These are phyloP conservation scores for Ianthella basta DNA, from an alignment of 37 sponge, comb jelly and placozoan species.

Conservation along the genomic window DNA sequence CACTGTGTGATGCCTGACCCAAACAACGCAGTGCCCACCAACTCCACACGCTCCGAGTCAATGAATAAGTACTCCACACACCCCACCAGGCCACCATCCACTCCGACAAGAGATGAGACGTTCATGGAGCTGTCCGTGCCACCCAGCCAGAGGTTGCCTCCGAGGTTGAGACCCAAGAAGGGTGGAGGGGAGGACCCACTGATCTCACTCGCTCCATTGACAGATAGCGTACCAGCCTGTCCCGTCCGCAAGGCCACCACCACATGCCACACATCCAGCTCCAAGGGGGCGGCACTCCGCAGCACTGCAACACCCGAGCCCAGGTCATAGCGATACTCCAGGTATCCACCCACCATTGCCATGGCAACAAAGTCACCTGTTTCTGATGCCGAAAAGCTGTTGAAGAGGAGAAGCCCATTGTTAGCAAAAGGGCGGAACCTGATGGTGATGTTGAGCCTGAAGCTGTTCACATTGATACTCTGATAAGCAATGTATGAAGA, in stretches of 20 bases:
- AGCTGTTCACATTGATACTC: slow-evolving; percentile 6
- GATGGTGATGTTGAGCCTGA: slow-evolving; percentile 39
- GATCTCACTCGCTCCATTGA: slow-evolving; percentile 15
- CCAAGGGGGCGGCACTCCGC: neutral
- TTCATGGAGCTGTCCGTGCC: slow-evolving; percentile 33
- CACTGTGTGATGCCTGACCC: slow-evolving; percentile 51
- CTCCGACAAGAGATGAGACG: slow-evolving; percentile 34
- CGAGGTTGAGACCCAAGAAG: slow-evolving; percentile 23
- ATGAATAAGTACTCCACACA: slow-evolving; percentile 37
- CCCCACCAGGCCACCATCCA: slow-evolving; percentile 32
- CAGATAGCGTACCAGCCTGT: slow-evolving; percentile 28
- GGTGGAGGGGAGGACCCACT: neutral
- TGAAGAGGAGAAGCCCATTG: slow-evolving; percentile 58
- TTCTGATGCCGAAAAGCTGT: slow-evolving; percentile 27
- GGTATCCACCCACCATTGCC: slow-evolving; percentile 36
- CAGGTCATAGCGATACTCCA: slow-evolving; percentile 39
- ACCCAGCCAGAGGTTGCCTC: slow-evolving; percentile 51
- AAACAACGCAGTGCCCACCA: slow-evolving; percentile 40
- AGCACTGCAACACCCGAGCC: slow-evolving; percentile 33
- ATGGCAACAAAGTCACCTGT: slow-evolving; percentile 51
- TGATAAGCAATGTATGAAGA: slow-evolving; percentile 54
- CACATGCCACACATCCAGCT: slow-evolving; percentile 42
- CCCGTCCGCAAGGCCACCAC: slow-evolving; percentile 5
- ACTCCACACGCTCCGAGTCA: slow-evolving; percentile 2
- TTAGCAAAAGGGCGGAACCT: slow-evolving; percentile 39